These are phyloP conservation scores for Oryzias sinensis DNA, from an alignment of 2,797 vertebrate genomes.

Conservation along the genomic window DNA sequence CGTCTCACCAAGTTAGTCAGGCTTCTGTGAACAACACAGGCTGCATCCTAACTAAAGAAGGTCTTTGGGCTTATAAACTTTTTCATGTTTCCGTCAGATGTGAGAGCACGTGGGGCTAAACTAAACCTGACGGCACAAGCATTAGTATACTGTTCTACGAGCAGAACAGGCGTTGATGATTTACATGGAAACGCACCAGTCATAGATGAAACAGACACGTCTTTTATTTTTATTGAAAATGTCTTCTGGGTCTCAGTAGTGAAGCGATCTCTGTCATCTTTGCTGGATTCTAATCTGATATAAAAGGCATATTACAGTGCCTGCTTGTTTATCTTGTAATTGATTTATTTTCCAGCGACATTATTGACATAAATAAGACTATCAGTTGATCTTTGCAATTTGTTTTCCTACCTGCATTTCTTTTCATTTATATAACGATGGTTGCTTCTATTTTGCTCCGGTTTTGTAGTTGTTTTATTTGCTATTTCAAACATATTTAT, in stretches of 20 bases:
- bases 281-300: conserved; percentile 9
- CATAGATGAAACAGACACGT: not conserved
- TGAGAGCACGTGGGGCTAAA: conserved; percentile 12
- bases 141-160: conserved; percentile 4
- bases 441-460: conserved; percentile 23
- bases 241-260: not conserved
- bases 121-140: not conserved
- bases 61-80: conserved; percentile 22
- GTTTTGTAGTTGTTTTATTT: conserved; percentile 29
- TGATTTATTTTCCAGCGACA: conserved; percentile 11
- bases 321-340: conserved; percentile 1
- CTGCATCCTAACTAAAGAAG: conserved; percentile 19
- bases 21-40: conserved; percentile 20
- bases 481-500: conserved; percentile 33
- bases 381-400: conserved; percentile 21
- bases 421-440: conserved; percentile 8
- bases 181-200: not conserved
- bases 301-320: conserved; percentile 2
- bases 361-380: not conserved
- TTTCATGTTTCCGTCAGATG: conserved; percentile 14
- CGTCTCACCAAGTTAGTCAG: conserved; percentile 29
- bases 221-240: not conserved
- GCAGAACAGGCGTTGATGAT: not conserved
- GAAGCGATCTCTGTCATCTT: not conserved
- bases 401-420: conserved; percentile 15